phyloP scores from a whole-genome alignment of 2,888 invertebrate genomes.

The Cremastinae sp. region DNA sequence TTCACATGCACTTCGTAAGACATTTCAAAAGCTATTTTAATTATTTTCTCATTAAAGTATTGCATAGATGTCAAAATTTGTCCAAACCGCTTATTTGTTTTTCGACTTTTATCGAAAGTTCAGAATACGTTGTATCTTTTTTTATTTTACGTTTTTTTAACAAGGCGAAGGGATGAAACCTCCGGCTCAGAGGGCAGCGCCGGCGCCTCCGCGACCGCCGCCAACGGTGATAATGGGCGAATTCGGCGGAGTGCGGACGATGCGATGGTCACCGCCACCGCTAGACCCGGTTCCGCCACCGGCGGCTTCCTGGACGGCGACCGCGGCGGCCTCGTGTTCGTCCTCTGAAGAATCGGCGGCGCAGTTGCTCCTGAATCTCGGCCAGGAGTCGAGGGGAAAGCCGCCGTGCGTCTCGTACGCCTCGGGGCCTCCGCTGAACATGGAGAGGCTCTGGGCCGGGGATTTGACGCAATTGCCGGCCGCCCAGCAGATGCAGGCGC shows the following conservation, averaged over 20 bases:
- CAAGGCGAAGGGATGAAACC: slow-evolving; percentile 79
- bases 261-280: slow-evolving; percentile 86
- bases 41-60: too few relatives aligned
- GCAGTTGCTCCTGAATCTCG: slow-evolving; percentile 88
- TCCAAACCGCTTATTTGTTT: too few relatives aligned
- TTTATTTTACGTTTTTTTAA: slow-evolving; percentile 13
- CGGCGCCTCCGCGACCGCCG: slow-evolving; percentile 84
- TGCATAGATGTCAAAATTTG: too few relatives aligned
- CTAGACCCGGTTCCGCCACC: slow-evolving; percentile 81
- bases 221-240: slow-evolving; percentile 97
- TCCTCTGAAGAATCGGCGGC: slow-evolving; percentile 83
- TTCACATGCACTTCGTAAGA: too few relatives aligned
- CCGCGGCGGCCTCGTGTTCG: slow-evolving; percentile 82
- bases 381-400: slow-evolving; percentile 85
- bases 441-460: slow-evolving; percentile 95
- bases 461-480: slow-evolving; percentile 92
- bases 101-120: too few relatives aligned
- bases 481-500: slow-evolving; percentile 89
- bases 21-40: too few relatives aligned
- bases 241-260: slow-evolving; percentile 91
- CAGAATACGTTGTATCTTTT: slow-evolving; percentile 2
- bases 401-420: slow-evolving; percentile 75
- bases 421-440: slow-evolving; percentile 87
- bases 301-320: slow-evolving; percentile 82
- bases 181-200: slow-evolving; percentile 76